These are phyloP conservation scores for Pectinophora gossypiella DNA, from an alignment of 1,140 invertebrate species.

Conservation along the genomic window DNA sequence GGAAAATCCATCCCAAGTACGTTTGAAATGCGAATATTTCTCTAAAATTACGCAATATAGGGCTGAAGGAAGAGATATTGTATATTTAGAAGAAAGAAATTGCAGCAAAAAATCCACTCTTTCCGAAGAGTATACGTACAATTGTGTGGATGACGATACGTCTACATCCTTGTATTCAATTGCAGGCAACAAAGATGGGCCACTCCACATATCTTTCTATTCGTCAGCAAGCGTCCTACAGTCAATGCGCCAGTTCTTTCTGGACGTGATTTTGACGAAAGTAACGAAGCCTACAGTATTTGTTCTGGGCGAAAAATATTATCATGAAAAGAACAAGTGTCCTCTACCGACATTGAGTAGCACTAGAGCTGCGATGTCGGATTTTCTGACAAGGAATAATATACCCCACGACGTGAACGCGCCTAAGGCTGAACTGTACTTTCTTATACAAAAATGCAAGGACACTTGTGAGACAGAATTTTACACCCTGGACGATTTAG, in stretches of 20 bases:
- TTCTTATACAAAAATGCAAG: not conserved
- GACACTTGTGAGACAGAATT: not conserved
- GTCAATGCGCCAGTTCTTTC: no score
- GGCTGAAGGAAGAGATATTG: not conserved
- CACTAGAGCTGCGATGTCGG: not conserved
- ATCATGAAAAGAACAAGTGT: not conserved
- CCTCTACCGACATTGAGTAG: not conserved
- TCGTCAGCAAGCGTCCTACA: not conserved
- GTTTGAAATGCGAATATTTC: not conserved
- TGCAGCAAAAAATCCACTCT: not conserved
- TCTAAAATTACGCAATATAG: not conserved
- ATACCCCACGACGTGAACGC: not conserved
- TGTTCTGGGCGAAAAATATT: not conserved
- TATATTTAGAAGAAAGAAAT: not conserved
- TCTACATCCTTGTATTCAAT: not conserved
- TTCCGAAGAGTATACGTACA: not conserved
- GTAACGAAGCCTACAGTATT: not conserved
- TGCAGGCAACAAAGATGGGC: not conserved
- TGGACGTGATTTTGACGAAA: not conserved
- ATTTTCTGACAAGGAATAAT: not conserved
- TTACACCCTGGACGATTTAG: not conserved
- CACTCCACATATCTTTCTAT: not conserved
- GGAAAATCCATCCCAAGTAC: not conserved
- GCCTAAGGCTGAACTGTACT: not conserved
- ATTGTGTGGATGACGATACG: not conserved